phyloP scores from a whole-genome alignment of 1,140 invertebrate species.

The Papilio helenus region DNA sequence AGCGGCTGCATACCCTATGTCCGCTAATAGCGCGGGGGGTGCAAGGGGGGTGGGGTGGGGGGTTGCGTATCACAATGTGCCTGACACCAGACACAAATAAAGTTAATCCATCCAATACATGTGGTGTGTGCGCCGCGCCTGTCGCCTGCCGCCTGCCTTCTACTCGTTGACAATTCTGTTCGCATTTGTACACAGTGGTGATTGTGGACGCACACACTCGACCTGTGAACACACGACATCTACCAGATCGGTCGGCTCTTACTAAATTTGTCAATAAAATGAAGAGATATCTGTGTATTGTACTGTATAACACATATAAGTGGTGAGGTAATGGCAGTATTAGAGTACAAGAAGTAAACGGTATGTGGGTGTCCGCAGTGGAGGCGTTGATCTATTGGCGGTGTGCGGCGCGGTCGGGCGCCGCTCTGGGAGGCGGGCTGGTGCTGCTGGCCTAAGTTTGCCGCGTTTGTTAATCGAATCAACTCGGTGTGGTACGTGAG shows the following conservation, averaged over 20 bases:
- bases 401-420: conserved; percentile 95
- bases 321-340: background rate
- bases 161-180: too few relatives aligned
- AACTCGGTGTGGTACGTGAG: conserved; percentile 61
- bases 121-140: too few relatives aligned
- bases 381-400: conserved; percentile 98
- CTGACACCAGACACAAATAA: too few relatives aligned
- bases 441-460: conserved; percentile 87
- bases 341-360: background rate
- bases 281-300: background rate
- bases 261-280: background rate
- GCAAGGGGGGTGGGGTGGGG: too few relatives aligned
- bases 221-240: too few relatives aligned
- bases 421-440: conserved; percentile 94
- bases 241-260: too few relatives aligned
- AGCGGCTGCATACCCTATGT: background rate
- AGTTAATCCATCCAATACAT: too few relatives aligned
- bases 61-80: too few relatives aligned
- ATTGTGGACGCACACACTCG: too few relatives aligned
- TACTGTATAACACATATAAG: background rate
- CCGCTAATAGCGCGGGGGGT: background rate
- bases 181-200: too few relatives aligned
- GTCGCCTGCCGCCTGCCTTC: too few relatives aligned
- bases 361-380: conserved; percentile 86
- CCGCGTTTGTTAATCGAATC: conserved; percentile 65